Evolutionary conservation across 1,140 invertebrate genomes (phyloP).

Genomic region (Neotoxoptera formosana): DNA sequence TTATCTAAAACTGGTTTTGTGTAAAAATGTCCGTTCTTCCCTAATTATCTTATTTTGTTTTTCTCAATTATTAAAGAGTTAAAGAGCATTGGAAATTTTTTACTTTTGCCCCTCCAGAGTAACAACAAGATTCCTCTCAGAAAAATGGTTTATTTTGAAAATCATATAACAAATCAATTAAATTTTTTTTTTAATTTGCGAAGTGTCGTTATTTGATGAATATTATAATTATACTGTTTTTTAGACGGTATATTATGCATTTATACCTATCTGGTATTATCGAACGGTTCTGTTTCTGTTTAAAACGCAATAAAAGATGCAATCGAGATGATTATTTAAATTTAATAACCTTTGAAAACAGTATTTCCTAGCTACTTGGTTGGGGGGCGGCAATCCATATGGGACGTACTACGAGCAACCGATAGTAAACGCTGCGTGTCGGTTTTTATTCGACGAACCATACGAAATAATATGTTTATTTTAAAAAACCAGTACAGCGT

Average conservation of each 20-base stretch:
- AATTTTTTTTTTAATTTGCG: not conserved
- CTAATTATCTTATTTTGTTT: not conserved
- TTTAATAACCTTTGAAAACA: not conserved
- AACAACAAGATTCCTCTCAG: not conserved
- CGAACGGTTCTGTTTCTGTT: not conserved
- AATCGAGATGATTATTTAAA: not conserved
- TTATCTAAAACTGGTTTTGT: not conserved
- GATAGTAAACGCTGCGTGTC: not conserved
- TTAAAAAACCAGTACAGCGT: not conserved
- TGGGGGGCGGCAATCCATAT: too few relatives aligned
- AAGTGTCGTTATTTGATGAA: not conserved
- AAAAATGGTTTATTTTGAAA: not conserved
- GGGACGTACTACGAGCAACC: not conserved
- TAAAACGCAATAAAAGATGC: not conserved
- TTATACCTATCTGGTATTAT: too few relatives aligned
- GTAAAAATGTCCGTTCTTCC: not conserved
- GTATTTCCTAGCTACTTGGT: not conserved
- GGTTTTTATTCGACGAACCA: not conserved
- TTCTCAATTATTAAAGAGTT: not conserved
- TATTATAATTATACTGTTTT: not conserved
- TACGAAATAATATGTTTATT: not conserved
- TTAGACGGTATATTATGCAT: too few relatives aligned
- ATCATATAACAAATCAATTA: not conserved
- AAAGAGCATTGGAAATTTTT: not conserved
- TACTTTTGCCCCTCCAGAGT: not conserved